phyloP scores from a whole-genome alignment of 2,113 vertebrate genomes.

The Alces alces region DNA sequence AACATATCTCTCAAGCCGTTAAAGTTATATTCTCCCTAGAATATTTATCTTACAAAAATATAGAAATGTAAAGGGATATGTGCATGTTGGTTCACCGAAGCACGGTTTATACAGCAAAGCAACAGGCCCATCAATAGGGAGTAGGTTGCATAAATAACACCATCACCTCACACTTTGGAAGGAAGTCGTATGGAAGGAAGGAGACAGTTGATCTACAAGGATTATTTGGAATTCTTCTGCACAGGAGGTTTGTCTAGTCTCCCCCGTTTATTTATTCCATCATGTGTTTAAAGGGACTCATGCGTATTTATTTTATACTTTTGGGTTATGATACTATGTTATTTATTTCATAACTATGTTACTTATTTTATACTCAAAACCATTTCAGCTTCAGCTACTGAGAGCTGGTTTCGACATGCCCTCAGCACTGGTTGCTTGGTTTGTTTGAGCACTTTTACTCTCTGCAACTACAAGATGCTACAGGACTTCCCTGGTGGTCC shows the following conservation, averaged over 20 bases:
- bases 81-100: not conserved
- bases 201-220: not conserved
- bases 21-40: not conserved
- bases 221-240: not conserved
- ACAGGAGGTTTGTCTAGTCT: not conserved
- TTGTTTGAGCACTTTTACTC: not conserved
- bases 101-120: not conserved
- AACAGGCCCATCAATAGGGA: not conserved
- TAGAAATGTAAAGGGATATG: not conserved
- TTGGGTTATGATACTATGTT: not conserved
- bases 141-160: not conserved
- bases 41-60: not conserved
- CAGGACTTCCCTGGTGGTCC: not conserved
- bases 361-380: not conserved
- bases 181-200: not conserved
- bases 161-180: not conserved
- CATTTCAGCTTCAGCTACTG: not conserved
- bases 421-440: not conserved
- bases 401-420: not conserved
- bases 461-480: not conserved
- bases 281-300: not conserved
- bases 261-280: not conserved
- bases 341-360: not conserved
- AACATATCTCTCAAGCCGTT: not conserved
- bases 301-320: not conserved